phyloP scores from a whole-genome alignment of 2,888 invertebrate species.

The Drosophila colorata region DNA sequence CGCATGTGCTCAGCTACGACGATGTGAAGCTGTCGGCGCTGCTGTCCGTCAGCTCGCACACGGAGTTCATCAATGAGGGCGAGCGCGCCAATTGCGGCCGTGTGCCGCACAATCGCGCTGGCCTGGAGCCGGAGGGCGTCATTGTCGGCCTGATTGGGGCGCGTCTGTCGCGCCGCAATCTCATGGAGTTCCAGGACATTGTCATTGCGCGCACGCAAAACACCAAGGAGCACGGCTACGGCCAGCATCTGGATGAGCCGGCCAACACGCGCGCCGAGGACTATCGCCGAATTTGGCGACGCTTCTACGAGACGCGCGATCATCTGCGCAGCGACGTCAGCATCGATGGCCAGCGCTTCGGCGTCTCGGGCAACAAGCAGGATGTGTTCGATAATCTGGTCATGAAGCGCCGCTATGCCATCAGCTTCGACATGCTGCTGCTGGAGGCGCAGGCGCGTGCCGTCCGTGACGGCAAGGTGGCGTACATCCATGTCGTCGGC shows the following conservation, averaged over 20 bases:
- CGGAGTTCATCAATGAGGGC: slow-evolving; percentile 87
- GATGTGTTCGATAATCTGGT: slow-evolving; percentile 83
- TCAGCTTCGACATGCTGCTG: slow-evolving; percentile 88
- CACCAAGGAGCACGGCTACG: slow-evolving; percentile 86
- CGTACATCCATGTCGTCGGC: slow-evolving; percentile 89
- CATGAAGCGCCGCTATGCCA: slow-evolving; percentile 85
- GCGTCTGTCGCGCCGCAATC: slow-evolving; percentile 85
- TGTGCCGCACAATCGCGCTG: slow-evolving; percentile 80
- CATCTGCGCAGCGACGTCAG: slow-evolving; percentile 60
- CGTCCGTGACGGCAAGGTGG: slow-evolving; percentile 85
- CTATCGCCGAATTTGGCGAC: slow-evolving; percentile 76
- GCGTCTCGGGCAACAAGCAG: slow-evolving; percentile 66
- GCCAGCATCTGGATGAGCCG: slow-evolving; percentile 13
- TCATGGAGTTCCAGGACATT: slow-evolving; percentile 87
- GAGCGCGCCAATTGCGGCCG: slow-evolving; percentile 86
- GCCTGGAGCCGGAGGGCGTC: slow-evolving; percentile 86
- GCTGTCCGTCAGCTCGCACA: slow-evolving; percentile 87
- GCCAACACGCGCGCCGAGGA: slow-evolving; percentile 52
- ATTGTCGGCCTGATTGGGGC: slow-evolving; percentile 86
- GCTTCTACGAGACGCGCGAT: slow-evolving; percentile 75
- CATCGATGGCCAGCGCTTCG: slow-evolving; percentile 77
- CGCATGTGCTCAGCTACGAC: slow-evolving; percentile 87
- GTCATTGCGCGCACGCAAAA: slow-evolving; percentile 86
- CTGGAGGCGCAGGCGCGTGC: slow-evolving; percentile 88
- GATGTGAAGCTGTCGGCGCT: slow-evolving; percentile 87